Base-by-base conservation (phyloP, 2,888 invertebrate species). In the Acleris sparsana region DNA sequence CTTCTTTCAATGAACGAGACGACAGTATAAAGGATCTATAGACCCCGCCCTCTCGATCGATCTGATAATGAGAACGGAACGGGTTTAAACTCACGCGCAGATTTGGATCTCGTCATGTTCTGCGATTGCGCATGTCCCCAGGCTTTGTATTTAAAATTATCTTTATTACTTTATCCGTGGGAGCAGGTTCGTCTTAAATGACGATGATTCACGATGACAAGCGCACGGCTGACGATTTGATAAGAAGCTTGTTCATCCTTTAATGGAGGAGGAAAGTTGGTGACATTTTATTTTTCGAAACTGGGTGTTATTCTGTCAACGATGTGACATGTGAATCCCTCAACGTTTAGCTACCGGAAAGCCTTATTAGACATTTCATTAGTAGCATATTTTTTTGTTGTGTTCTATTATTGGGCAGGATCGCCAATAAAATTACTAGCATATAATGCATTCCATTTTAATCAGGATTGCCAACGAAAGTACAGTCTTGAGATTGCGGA, bases 1-100 rank as follows among this genome's bases (percentile, higher is more conserved):
- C 16, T n/a, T 22, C 17, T 22, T 39, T 25, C 25, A 13, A 25
- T 13, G 44, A 66, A 39, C 33, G 62, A 57, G 51, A 57, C 6
- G 33, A 29, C 53, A 25, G 13, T 43, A 57, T 57, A 58, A 46
- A 65, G 55, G 63, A 63, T 63, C 57, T 63, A 57, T 61, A 68
- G 44, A 63, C 68, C 68, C 60, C 70, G 70, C 70, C 70, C 44
- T 49, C 61, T 18, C 56, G 62, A 70, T 70, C 68, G 70, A 70
- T 70, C 66, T 52, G 70, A 70, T 70, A 68, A 63, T 63, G 69
- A 56, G 43, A 55, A 55, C 13, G 25, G 51, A 62, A 63, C 62
- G 51, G 51, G 63, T 60, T 67, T 57, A 29, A 20, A 66, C 66
- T 51, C 66, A 13, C 22, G 62, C 66, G 62, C 66, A 62, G 67